These are phyloP conservation scores for Bombus sylvicola DNA, from an alignment of 1,140 invertebrate species.

Conservation along the genomic window DNA sequence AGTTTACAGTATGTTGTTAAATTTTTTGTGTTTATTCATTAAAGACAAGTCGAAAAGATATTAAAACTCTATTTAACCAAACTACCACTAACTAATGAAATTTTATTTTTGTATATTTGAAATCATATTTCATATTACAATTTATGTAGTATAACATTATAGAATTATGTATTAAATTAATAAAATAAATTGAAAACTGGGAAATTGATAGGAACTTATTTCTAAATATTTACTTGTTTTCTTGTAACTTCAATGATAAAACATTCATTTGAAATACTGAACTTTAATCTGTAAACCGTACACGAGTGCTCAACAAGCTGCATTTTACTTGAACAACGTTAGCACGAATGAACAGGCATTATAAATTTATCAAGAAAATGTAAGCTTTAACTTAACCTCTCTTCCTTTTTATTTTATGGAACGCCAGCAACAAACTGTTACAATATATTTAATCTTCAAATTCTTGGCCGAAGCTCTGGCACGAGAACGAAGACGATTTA, in stretches of 20 bases:
- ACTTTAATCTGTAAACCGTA: not conserved
- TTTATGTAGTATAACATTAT: not conserved
- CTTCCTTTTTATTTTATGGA: not conserved
- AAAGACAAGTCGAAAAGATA: no score
- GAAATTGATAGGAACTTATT: no score
- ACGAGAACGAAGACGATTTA: not conserved
- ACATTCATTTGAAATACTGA: no score
- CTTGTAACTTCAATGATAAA: not conserved
- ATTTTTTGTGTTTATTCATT: no score
- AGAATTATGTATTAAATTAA: not conserved
- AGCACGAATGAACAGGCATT: not conserved
- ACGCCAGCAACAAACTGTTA: not conserved
- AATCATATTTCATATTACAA: not conserved
- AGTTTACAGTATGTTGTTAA: no score
- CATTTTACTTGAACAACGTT: not conserved
- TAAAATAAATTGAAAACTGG: not conserved
- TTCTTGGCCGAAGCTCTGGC: not conserved
- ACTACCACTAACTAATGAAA: no score
- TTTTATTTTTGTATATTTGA: not conserved
- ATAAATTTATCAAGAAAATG: not conserved
- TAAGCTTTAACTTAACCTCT: not conserved
- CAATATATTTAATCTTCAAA: not conserved
- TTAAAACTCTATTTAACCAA: no score
- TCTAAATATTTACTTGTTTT: not conserved
- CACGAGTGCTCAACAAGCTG: not conserved